Conservation (phyloP, 2,113 vertebrate species). For the Leucopsar rothschildi region DNA sequence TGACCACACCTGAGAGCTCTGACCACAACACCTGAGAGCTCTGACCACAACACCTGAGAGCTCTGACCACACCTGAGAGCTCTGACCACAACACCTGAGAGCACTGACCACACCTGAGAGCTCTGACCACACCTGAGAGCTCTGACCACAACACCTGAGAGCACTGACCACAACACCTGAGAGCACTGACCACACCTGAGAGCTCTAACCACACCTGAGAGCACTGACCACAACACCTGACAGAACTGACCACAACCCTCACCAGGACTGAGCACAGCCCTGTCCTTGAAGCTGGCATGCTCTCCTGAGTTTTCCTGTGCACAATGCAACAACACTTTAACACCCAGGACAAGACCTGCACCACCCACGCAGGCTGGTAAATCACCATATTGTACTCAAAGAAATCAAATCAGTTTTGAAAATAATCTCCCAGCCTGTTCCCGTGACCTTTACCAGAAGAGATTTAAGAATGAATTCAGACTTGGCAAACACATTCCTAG, state of each 20-base stretch:
- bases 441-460: not conserved
- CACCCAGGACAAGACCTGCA: not conserved
- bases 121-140: not conserved
- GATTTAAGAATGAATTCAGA: not conserved
- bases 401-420: not conserved
- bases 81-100: not conserved
- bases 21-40: no score
- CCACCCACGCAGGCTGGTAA: not conserved
- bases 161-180: not conserved
- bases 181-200: not conserved
- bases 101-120: not conserved
- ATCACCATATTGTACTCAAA: not conserved
- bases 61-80: no score
- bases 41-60: not conserved
- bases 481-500: not conserved
- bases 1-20: not conserved
- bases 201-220: no score
- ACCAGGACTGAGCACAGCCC: not conserved
- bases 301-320: not conserved
- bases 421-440: not conserved
- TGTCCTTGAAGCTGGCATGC: rapidly evolving
- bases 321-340: not conserved
- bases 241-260: not conserved
- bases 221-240: not conserved
- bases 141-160: not conserved